A percentile compares a stretch with the other conserved stretches of the same genome.
Conservation (phyloP, 2,113 vertebrate species). For the Cyanistes caeruleus region DNA sequence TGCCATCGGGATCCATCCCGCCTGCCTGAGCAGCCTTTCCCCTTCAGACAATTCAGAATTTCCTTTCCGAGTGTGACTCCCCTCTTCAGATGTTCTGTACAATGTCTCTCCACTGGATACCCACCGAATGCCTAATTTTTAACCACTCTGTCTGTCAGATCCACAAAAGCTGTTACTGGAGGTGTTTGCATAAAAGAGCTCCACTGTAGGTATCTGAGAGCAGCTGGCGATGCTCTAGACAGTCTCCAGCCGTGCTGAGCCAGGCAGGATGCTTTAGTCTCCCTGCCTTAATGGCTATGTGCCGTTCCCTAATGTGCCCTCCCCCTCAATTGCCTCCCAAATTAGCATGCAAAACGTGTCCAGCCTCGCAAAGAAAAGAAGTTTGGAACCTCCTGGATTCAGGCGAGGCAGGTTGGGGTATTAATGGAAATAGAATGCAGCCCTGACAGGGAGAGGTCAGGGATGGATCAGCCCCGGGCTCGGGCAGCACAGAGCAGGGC, state of each 20-base stretch:
- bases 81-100: slow-evolving; percentile 61
- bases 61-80: not conserved
- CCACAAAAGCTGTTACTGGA: slow-evolving; percentile 66
- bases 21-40: slow-evolving; percentile 34
- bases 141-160: slow-evolving; percentile 66
- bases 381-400: not conserved
- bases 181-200: slow-evolving; percentile 70
- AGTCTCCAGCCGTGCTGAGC: slow-evolving; percentile 57
- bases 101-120: slow-evolving; percentile 67
- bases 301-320: slow-evolving; percentile 38
- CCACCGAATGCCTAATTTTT: slow-evolving; percentile 68
- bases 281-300: slow-evolving; percentile 51
- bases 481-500: rapidly evolving
- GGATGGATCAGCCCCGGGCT: not conserved
- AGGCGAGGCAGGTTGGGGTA: not conserved
- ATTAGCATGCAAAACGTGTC: slow-evolving; percentile 56
- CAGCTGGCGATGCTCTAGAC: slow-evolving; percentile 61
- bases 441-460: not conserved
- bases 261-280: slow-evolving; percentile 63
- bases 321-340: slow-evolving; percentile 50
- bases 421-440: not conserved
- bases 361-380: slow-evolving; percentile 12
- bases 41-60: slow-evolving; percentile 27
- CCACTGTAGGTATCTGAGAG: slow-evolving; percentile 61
- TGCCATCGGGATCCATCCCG: not conserved